Percentiles rank a stretch among this genome's conserved stretches.
phyloP scores from a whole-genome alignment of 1,140 invertebrate genomes.

The Drosophila nasuta region DNA sequence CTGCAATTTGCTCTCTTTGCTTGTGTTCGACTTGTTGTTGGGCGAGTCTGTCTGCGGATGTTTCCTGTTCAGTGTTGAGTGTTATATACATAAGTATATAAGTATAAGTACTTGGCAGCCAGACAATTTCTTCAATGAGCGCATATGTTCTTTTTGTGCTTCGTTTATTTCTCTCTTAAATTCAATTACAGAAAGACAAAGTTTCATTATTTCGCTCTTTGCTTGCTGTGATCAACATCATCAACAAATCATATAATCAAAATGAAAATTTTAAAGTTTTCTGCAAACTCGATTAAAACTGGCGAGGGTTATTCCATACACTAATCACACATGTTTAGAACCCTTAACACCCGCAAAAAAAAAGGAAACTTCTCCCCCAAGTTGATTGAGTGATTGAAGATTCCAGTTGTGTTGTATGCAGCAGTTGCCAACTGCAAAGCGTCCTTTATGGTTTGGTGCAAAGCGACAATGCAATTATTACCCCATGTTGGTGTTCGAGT shows the following conservation, averaged over 20 bases:
- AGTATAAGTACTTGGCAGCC: not conserved
- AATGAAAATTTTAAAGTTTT: too few species aligned
- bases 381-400: not conserved
- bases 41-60: constrained; percentile 4
- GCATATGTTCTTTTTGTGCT: not conserved
- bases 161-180: not conserved
- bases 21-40: constrained; percentile 26
- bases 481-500: not conserved
- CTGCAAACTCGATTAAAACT: too few species aligned
- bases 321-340: not conserved
- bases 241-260: too few species aligned
- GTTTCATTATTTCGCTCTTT: too few species aligned
- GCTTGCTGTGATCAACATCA: too few species aligned
- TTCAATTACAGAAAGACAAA: not conserved
- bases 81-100: not conserved
- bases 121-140: not conserved
- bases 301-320: not conserved
- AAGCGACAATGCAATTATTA: constrained; percentile 8
- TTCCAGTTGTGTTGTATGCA: not conserved
- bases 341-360: not conserved
- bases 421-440: not conserved
- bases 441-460: not conserved
- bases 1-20: constrained; percentile 17
- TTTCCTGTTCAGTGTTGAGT: constrained; percentile 21
- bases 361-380: not conserved